Conservation (phyloP, 2,797 vertebrate species). For the Phoebastria nigripes region DNA sequence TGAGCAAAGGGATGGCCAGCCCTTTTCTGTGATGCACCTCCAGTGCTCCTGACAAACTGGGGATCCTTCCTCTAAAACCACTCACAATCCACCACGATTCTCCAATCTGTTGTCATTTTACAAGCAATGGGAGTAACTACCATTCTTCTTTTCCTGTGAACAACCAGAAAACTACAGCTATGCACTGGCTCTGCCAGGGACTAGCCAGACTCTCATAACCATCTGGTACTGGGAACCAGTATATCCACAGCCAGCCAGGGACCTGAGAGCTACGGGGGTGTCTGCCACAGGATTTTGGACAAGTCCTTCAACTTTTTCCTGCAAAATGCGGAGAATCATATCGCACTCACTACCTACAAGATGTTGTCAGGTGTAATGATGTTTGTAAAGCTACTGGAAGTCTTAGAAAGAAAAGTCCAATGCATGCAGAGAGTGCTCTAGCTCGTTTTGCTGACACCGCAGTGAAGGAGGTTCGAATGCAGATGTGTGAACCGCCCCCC, state of each 20-base stretch:
- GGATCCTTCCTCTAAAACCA: not conserved
- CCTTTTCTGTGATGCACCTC: not conserved
- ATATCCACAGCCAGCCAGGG: not conserved
- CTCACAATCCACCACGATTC: fast-evolving
- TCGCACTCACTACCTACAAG: not conserved
- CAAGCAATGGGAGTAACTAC: not conserved
- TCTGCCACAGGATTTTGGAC: not conserved
- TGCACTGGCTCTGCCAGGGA: not conserved
- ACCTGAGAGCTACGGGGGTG: not conserved
- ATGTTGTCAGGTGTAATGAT: not conserved
- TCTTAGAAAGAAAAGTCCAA: not conserved
- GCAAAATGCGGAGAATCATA: not conserved
- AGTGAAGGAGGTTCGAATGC: not conserved
- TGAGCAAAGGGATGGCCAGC: not conserved
- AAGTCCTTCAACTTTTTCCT: not conserved
- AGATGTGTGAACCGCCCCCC: not conserved
- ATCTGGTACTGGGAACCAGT: not conserved
- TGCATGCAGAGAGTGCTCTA: not conserved
- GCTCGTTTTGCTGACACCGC: not conserved
- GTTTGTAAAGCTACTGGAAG: not conserved
- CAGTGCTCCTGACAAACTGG: not conserved
- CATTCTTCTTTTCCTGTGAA: not conserved
- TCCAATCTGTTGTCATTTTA: not conserved
- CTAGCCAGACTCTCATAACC: not conserved
- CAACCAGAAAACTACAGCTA: not conserved